Evolutionary conservation across 2,888 invertebrate genomes (phyloP), one percentile per base, ranked within the genome.

Genomic region (Enchytraeus crypticus): DNA sequence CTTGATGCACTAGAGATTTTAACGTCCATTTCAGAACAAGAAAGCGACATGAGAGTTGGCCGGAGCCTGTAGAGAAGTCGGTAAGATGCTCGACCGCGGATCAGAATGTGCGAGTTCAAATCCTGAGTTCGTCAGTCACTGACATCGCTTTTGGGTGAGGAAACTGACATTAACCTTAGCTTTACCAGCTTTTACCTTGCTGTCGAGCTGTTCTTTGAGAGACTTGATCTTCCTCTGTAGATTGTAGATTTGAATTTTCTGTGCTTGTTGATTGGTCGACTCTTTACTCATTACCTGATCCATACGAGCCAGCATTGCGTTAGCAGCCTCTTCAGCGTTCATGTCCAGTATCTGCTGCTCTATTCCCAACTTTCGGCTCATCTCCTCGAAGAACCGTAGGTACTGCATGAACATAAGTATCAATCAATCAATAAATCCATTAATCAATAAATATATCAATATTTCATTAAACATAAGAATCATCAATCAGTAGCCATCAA

Each of bases 191-290:
- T n/a, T n/a, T 18, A 57, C 57, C 57, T 92, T 87, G 62, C 92
- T 85, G 74, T 93, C 92, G 33, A 93, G 82, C 77, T 95, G 92
- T 75, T 93, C 93, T 54, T 91, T 84, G 18, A 92, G 81, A 5
- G 88, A 88, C 69, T 91, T 85, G 27, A 77, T 87, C 66, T 92
- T 84, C 63, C 92, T 83, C 79, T 93, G 92, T 43, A 93, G 84
- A 74, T 89, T 90, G 79, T 92, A 92, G 56, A 90, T 88, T 14
- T 88, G 85, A 5, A 87, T 88, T 27, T 88, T 89, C 85, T 88
- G 88, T 80, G 89, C 89, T 23, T 88, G 88, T 62, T 90, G 83
- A 77, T 88, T 87, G 78, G 89, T 89, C 72, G 86, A 87, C 80
- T 90, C 90, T 55, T 88, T 82, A 71, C 87, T 83, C 30, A 88